Base-by-base conservation (phyloP, 1,140 invertebrate species). In the Bombus affinis region DNA sequence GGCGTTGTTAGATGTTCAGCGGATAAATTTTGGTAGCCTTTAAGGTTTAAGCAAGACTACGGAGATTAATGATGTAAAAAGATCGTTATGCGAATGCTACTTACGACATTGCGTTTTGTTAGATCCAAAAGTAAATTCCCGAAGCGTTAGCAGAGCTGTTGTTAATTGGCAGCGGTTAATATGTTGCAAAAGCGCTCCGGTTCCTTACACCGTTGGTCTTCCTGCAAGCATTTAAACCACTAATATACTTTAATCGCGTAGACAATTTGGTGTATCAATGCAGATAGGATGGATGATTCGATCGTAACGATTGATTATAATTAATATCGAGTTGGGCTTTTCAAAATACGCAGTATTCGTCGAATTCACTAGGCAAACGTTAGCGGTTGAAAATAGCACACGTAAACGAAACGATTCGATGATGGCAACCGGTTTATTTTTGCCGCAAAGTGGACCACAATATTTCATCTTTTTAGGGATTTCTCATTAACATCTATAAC, bases 131-230 rank as follows among this genome's bases (percentile, higher is more conserved):
- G 87, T 86, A 90, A 93, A 88, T 83, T 91, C 89, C 81, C 80
- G 86, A 92, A 92, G 91, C 91, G 88, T 90, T 92, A 93, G 92
- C 91, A 87, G 86, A 74, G 87, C 81, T 92, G 85, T 85, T 89
- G 85, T 77, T 89, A 92, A 88, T 80, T 86, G 72, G 57, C 78
- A 78, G 70, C 85, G 71, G 66, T 88, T 90, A 90, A 68, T 62
- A n/a, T 44, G 81, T 85, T 47, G 89, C 83, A 22, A 87, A 85
- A 72, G 57, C 70, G 57, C 70, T 75, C 57, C 68, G 66, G 15
- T n/a, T 59, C 39, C 28, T 57, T 25, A 32, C 42, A 72, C n/a
- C 28, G 65, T n/a, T 39, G 37, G 28, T 57, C 72, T 81, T 65
- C 82, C 86, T 89, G 86, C 35, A 89, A 88, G 44, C 75, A 89